Conservation (phyloP, 2,888 invertebrate species). For the Drosophila histrio region DNA sequence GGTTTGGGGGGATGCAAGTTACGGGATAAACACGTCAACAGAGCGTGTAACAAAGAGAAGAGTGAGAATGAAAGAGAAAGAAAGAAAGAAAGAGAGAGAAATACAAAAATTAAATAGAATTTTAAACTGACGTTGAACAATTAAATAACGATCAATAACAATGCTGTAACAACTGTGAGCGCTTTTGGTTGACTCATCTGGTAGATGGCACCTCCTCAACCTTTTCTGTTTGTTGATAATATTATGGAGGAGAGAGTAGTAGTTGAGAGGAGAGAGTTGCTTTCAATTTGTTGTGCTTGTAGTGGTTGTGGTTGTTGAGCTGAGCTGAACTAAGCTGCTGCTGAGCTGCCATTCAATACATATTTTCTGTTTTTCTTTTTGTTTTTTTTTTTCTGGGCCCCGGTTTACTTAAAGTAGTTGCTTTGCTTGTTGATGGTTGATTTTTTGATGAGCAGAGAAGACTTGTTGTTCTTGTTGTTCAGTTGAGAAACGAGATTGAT, state of each 20-base stretch:
- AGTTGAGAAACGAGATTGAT: slow-evolving; percentile 26
- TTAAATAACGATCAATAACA: slow-evolving; percentile 25
- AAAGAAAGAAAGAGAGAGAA: slow-evolving; percentile 35
- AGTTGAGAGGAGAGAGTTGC: slow-evolving; percentile 31
- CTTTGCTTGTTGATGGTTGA: slow-evolving; percentile 20
- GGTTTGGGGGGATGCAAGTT: slow-evolving; percentile 1
- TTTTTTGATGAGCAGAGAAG: slow-evolving; percentile 55
- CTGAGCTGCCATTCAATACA: slow-evolving; percentile 1
- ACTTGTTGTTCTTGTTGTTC: slow-evolving; percentile 30
- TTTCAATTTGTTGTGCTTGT: slow-evolving; percentile 19
- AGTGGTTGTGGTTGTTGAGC: slow-evolving; percentile 19
- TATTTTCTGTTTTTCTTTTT: neutral
- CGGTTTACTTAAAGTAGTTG: slow-evolving; percentile 25
- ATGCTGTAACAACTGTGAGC: slow-evolving; percentile 21
- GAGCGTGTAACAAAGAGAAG: slow-evolving; percentile 37
- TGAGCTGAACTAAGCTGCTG: slow-evolving; percentile 29
- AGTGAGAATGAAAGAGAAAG: slow-evolving; percentile 21
- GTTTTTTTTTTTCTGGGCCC: slow-evolving; percentile 5
- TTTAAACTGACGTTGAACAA: slow-evolving; percentile 25
- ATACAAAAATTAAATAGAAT: slow-evolving; percentile 67
- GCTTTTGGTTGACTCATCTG: slow-evolving; percentile 3
- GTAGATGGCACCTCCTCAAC: slow-evolving; percentile 1
- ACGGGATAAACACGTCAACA: slow-evolving; percentile 26
- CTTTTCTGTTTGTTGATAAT: neutral
- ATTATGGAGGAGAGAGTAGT: slow-evolving; percentile 25